Base-by-base conservation (phyloP, 35 echinoderm and acorn worm species). In the Stichopus chloronotus region DNA sequence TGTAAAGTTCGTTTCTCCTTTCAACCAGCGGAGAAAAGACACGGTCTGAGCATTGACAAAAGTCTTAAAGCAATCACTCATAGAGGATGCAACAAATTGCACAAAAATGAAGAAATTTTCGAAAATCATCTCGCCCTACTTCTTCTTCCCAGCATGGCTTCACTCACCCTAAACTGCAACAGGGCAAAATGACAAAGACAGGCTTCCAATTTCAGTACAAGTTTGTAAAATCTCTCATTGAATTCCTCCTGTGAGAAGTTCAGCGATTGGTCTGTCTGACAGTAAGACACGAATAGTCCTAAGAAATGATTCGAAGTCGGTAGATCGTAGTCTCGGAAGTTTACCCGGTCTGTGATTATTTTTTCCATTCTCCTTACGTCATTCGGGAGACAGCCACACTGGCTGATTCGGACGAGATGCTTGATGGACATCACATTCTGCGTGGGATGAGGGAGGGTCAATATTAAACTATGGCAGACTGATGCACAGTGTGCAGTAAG, bases 341-440 rank as follows among this genome's bases (percentile, higher is more conserved):
- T 60, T 0, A 98, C 90, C 86, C 95, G 94, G 53, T 93, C 83
- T 4, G 90, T 55, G 16, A 98, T 98, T 17, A 98, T 98, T 14
- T 90, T 93, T 58, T 95, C 94, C 96, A 98, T 98, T 25, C 96
- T 81, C 21, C 72, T 25, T 22, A 98, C 60, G 25, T 98, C 96
- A 57, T 88, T 98, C 16, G 83, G 55, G 8, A 94, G 88, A 79
- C 96, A 98, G 52, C 96, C 94, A 54, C 94, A 95, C 54, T 97
- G 96, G 82, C 94, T 98, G 78, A 98, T 98, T 25, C 94, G 94
- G n/a, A 98, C 92, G 16, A 98, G 94, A 78, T 98, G 90, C 72
- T 95, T 92, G 14, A 90, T 25, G 2, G 96, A 90, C 84, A 95
- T 95, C 7, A 87, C 76, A 23, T 93, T 88, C 94, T 95, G 59